Base-by-base conservation (phyloP, 2,888 invertebrate species). In the Crepidodera aurea region DNA sequence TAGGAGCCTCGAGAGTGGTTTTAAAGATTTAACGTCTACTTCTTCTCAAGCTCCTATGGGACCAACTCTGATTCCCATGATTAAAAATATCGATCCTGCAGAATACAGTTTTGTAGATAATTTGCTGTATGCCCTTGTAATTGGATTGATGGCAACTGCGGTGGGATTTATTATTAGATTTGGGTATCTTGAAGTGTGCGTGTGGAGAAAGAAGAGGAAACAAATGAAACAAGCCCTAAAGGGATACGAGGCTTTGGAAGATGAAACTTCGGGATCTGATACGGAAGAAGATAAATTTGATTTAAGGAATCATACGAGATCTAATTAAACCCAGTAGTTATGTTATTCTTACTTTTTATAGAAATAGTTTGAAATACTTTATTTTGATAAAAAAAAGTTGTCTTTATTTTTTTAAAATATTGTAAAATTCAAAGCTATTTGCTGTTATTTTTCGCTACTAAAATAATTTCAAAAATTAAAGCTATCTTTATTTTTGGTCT, bases 31-130 rank as follows among this genome's bases (percentile, higher is more conserved):
- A 22, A 7, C 50, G 51, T 13, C 64, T 39, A 4, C 27, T 55
- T 46, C 56, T 27, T 27, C 60, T 40, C 32, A 57, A 13, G 25
- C 29, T 7, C 12, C 16, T 1, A 15, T 58, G 12, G 66, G 61
- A 18, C 70, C 72, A 5, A 69, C 72, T 6, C 54, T 71, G 1
- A 64, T 67, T 42, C 71, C 73, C 0, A 22, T 69, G 1, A 40
- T 70, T 5, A 66, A 73, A 62, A 67, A 71, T 29, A 65, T 66
- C 32, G 71, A 76, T 55, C 70, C 74, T 2, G 67, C 70, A 1
- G 73, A 73, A 58, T 80, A 78, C 76, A 48, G 69, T 34, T 70
- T 75, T 1, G 66, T 77, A 8, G 79, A 79, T 64, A 75, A 76
- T 13, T 18, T 75, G 12, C 51, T 74, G 13, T 72, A 70, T 50